Percentiles rank a stretch among this genome's conserved stretches.
phyloP scores from a whole-genome alignment of 35 echinoderm and acorn worm species.

The Apostichopus parvimensis region DNA sequence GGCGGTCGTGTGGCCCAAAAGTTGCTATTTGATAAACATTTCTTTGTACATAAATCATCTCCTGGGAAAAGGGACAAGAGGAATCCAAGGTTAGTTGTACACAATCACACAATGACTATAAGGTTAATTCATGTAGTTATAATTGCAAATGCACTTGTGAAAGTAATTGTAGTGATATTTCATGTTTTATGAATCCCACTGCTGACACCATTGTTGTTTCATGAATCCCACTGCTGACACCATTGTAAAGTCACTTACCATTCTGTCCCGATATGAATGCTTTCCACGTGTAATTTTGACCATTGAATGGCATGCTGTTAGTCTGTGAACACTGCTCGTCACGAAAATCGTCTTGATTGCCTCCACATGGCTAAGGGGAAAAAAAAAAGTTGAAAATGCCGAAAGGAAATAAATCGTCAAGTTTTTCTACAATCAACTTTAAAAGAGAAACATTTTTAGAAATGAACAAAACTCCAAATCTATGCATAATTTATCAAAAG shows the following conservation, averaged over 20 bases:
- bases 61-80: slow-evolving; percentile 7
- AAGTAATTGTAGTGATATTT: no score
- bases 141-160: no score
- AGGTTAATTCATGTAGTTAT: no score
- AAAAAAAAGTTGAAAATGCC: no score
- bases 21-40: slow-evolving; percentile 48
- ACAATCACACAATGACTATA: background rate
- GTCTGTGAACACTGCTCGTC: slow-evolving; percentile 63
- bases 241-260: slow-evolving; percentile 19
- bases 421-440: no score
- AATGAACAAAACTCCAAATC: no score
- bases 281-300: slow-evolving; percentile 60
- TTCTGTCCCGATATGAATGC: slow-evolving; percentile 46
- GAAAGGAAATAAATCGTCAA: no score
- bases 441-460: no score
- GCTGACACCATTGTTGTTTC: no score
- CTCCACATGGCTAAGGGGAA: slow-evolving; percentile 52
- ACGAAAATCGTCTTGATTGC: slow-evolving; percentile 61
- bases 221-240: background rate
- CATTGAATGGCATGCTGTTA: slow-evolving; percentile 58
- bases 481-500: background rate
- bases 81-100: background rate
- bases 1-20: slow-evolving; percentile 48
- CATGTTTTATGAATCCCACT: no score
- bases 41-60: slow-evolving; percentile 63